Conservation (phyloP, 2,113 vertebrate species). For the Hippocampus comes region DNA sequence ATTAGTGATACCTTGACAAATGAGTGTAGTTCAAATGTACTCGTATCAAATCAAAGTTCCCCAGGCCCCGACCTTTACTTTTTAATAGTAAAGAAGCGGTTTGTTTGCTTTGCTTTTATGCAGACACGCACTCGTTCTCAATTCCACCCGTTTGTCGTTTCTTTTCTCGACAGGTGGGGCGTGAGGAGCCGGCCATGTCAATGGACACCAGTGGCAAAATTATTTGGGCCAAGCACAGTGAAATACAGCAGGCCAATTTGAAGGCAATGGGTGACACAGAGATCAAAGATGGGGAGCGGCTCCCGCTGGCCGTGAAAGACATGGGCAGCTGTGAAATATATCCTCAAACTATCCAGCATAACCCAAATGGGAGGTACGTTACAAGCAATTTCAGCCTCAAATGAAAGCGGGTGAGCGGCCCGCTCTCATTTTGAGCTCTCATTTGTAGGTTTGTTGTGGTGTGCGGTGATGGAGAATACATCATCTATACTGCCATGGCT, state of each 20-base stretch:
- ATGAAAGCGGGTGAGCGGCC: too few relatives aligned
- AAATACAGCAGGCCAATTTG: slow-evolving; percentile 95
- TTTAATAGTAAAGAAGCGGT: too few relatives aligned
- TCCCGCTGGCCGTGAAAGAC: slow-evolving; percentile 95
- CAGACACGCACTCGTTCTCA: background rate
- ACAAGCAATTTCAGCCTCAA: background rate
- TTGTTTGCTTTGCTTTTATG: background rate
- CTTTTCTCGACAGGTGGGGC: slow-evolving; percentile 79
- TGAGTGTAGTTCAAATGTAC: background rate
- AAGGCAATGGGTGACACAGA: slow-evolving; percentile 99
- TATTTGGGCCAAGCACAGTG: slow-evolving; percentile 98
- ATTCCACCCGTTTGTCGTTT: background rate
- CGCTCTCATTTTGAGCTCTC: slow-evolving; percentile 9
- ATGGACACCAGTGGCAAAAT: slow-evolving; percentile 99
- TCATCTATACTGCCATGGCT: slow-evolving; percentile 98
- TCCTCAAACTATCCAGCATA: slow-evolving; percentile 97
- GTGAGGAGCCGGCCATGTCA: slow-evolving; percentile 98
- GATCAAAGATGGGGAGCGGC: slow-evolving; percentile 95
- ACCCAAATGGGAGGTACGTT: slow-evolving; percentile 91
- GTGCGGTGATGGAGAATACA: slow-evolving; percentile 97
- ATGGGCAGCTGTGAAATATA: slow-evolving; percentile 99
- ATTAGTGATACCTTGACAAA: too few relatives aligned
- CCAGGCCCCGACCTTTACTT: background rate
- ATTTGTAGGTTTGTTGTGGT: slow-evolving; percentile 87
- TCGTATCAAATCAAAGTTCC: background rate